Evolutionary conservation across 2,888 invertebrate genomes (phyloP).

Genomic region (Myopa testacea): DNA sequence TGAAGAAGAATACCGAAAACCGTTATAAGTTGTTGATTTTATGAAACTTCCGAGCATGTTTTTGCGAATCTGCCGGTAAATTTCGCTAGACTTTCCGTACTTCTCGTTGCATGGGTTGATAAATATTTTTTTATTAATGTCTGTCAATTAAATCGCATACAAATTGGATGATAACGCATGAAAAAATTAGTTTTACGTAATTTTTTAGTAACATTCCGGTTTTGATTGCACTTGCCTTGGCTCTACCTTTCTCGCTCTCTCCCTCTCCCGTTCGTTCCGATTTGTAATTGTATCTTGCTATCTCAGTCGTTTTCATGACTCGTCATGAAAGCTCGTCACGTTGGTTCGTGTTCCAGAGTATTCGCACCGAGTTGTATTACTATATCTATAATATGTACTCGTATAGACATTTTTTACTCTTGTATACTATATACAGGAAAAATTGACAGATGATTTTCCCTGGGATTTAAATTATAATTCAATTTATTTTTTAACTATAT

Average conservation of each 20-base stretch:
- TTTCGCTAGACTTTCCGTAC: too few species aligned
- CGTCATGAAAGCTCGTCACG: constrained; percentile 16
- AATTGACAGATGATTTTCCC: background rate
- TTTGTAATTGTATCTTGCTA: background rate
- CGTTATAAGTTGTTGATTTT: too few species aligned
- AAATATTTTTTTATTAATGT: too few species aligned
- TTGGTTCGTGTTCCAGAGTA: constrained; percentile 1
- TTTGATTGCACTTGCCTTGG: background rate
- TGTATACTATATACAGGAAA: background rate
- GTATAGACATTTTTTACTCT: background rate
- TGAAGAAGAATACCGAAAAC: too few species aligned
- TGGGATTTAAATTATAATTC: background rate
- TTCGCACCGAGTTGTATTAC: background rate
- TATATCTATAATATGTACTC: background rate
- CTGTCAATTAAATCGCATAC: too few species aligned
- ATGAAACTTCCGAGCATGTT: too few species aligned
- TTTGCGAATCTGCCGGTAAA: too few species aligned
- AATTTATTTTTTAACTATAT: background rate
- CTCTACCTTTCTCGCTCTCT: background rate
- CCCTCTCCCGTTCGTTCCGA: background rate
- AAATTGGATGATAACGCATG: too few species aligned
- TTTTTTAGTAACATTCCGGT: background rate
- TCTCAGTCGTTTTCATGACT: background rate
- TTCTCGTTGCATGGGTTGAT: too few species aligned
- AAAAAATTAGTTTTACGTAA: too few species aligned